These are phyloP conservation scores for Hypanus sabinus DNA, from an alignment of 2,113 vertebrate species.

Conservation along the genomic window DNA sequence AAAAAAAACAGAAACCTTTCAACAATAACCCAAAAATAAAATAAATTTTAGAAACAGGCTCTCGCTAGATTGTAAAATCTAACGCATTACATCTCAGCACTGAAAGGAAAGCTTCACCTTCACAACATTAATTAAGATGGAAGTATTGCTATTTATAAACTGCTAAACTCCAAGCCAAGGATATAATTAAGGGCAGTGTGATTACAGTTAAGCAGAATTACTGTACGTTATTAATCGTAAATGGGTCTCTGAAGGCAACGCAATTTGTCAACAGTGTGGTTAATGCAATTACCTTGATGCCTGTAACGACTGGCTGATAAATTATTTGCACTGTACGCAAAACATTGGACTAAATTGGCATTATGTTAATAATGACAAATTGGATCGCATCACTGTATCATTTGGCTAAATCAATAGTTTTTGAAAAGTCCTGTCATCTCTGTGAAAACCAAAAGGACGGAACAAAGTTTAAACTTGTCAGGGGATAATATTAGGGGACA, in stretches of 20 bases:
- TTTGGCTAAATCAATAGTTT: neutral
- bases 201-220: neutral
- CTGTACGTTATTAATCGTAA: neutral
- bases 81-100: neutral
- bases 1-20: no score
- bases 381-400: neutral
- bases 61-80: neutral
- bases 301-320: neutral
- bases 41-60: neutral
- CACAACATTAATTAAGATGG: neutral
- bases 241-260: constrained; percentile 12
- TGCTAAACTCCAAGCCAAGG: neutral
- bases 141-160: neutral
- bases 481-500: neutral
- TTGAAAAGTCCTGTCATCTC: neutral
- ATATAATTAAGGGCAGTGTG: neutral
- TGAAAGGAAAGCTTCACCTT: neutral
- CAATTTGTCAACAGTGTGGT: constrained; percentile 17
- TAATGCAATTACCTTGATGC: neutral
- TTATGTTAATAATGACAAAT: neutral
- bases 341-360: constrained; percentile 1
- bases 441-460: neutral
- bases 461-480: neutral
- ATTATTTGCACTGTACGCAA: neutral
- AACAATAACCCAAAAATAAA: no score